Conservation (phyloP, 2,113 vertebrate species). For the Platycercus adscitus region DNA sequence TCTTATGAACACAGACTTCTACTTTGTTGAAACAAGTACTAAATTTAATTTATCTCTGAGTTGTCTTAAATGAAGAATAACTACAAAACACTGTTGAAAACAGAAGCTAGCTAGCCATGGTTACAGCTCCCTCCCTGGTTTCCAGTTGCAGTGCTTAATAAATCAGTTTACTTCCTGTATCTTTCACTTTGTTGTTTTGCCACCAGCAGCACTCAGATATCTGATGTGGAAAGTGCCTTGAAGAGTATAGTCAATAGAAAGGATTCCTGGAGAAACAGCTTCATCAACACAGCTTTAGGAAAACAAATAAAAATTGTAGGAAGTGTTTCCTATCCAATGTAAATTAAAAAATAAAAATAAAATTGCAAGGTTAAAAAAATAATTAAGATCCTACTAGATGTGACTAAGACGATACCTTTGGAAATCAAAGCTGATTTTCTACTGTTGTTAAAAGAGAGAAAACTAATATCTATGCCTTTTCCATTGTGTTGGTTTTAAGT, state of each 20-base stretch:
- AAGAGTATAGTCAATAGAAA: not conserved
- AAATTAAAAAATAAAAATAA: not conserved
- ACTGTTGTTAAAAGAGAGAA: not conserved
- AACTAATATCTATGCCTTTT: not conserved
- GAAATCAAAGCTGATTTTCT: not conserved
- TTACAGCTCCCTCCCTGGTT: not conserved
- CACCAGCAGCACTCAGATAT: not conserved
- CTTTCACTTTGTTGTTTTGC: not conserved
- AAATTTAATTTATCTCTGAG: not conserved
- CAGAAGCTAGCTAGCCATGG: not conserved
- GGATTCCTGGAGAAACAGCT: not conserved
- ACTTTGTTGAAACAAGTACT: not conserved
- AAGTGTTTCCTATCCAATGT: not conserved
- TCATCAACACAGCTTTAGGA: not conserved
- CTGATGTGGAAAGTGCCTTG: not conserved
- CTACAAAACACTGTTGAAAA: not conserved
- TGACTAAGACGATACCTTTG: not conserved
- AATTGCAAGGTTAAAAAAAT: accelerated
- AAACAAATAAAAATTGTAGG: not conserved
- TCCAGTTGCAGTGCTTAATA: not conserved
- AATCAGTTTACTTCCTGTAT: not conserved
- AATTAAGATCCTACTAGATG: not conserved
- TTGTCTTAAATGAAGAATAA: not conserved
- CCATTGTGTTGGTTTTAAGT: not conserved
- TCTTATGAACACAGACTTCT: not conserved